phyloP scores from a whole-genome alignment of 2,888 invertebrate genomes.

The Anthrax anthrax region DNA sequence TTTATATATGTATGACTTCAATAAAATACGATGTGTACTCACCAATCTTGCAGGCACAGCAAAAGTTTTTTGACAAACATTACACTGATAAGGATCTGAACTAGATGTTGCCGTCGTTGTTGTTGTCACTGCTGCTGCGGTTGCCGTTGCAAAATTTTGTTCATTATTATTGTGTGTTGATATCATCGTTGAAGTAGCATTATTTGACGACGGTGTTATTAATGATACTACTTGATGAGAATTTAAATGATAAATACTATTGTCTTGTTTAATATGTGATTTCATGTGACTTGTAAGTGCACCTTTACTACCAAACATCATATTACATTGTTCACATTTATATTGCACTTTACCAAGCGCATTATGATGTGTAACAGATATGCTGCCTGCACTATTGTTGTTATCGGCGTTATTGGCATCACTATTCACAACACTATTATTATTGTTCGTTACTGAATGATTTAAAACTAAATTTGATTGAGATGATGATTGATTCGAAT shows the following conservation, averaged over 20 bases:
- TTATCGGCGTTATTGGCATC: not conserved
- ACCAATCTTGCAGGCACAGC: constrained; percentile 75
- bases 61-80: constrained; percentile 81
- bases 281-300: constrained; percentile 56
- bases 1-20: too few species aligned
- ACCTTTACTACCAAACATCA: constrained; percentile 60
- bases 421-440: constrained; percentile 1
- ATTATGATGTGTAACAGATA: constrained; percentile 7
- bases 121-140: constrained; percentile 19
- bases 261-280: constrained; percentile 43
- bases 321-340: constrained; percentile 56
- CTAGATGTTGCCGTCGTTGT: constrained; percentile 30
- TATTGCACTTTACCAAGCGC: constrained; percentile 30
- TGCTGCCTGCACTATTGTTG: not conserved
- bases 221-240: not conserved
- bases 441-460: not conserved
- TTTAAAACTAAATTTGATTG: not conserved
- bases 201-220: constrained; percentile 29
- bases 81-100: constrained; percentile 70
- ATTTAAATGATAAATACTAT: constrained; percentile 1
- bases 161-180: not conserved
- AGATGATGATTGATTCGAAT: constrained; percentile 1
- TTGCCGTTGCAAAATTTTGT: constrained; percentile 13
- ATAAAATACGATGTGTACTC: constrained; percentile 15
- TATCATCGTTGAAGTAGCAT: constrained; percentile 18